Evolutionary conservation across 1,140 invertebrate species (phyloP).

Genomic region (Rhagoletis pomonella): DNA sequence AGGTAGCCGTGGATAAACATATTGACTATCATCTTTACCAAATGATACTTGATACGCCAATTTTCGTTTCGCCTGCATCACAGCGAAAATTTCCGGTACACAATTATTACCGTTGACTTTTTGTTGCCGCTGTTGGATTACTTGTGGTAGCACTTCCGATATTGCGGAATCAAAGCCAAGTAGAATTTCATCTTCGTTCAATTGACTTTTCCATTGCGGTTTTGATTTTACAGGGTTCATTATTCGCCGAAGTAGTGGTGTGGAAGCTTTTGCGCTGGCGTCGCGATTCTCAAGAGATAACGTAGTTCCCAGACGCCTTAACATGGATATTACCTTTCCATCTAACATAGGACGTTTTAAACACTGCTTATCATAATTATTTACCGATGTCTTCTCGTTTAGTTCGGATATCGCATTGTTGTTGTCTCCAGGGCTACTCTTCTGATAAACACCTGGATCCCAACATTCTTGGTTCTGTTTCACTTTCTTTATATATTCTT

Average conservation of each 20-base stretch:
- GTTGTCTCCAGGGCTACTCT: neutral
- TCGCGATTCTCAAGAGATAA: slow-evolving; percentile 59
- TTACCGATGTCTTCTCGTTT: slow-evolving; percentile 55
- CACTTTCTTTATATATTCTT: neutral
- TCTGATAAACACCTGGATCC: slow-evolving; percentile 3
- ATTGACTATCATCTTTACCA: slow-evolving; percentile 35
- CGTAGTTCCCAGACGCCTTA: slow-evolving; percentile 68
- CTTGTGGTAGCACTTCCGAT: slow-evolving; percentile 67
- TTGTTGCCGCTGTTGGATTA: slow-evolving; percentile 14
- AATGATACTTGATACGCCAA: slow-evolving; percentile 52
- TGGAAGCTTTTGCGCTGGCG: slow-evolving; percentile 18
- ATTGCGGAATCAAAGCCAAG: slow-evolving; percentile 71
- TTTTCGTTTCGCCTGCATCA: neutral
- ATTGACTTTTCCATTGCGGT: slow-evolving; percentile 65
- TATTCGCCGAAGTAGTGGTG: slow-evolving; percentile 59
- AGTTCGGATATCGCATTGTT: neutral
- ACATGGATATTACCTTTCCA: slow-evolving; percentile 72
- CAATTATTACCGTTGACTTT: neutral
- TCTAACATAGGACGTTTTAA: slow-evolving; percentile 60
- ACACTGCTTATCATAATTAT: slow-evolving; percentile 28
- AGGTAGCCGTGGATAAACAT: neutral
- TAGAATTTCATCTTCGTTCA: slow-evolving; percentile 70
- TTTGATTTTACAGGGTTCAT: slow-evolving; percentile 68
- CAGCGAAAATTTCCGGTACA: neutral
- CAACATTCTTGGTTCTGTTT: neutral